Conservation (phyloP, 53 echinoderm and acorn worm species). For the Actinopyga echinites region DNA sequence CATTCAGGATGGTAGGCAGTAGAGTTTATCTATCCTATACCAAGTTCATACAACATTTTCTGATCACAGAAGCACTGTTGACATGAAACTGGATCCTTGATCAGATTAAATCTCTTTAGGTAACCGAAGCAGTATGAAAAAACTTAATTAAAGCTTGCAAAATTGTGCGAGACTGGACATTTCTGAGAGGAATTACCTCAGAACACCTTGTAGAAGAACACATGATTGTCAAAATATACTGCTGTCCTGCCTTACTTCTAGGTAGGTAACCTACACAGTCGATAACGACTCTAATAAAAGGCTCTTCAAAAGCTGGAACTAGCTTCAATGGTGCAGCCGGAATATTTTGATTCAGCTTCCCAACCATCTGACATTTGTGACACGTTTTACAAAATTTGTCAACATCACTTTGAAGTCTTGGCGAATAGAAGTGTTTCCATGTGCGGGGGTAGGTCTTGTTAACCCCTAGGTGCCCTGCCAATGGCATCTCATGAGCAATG, state of each 20-base stretch:
- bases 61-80: constrained; percentile 18
- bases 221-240: constrained; percentile 53
- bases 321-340: constrained; percentile 50
- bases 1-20: no score
- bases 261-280: constrained; percentile 57
- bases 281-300: constrained; percentile 52
- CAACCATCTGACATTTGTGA: constrained; percentile 64
- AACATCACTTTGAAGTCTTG: constrained; percentile 50
- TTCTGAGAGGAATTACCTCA: no score
- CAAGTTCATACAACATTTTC: constrained; percentile 49
- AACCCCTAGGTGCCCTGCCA: no score
- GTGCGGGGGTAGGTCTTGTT: no score
- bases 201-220: constrained; percentile 43
- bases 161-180: no score
- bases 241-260: constrained; percentile 22
- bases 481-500: no score
- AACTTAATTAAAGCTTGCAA: background rate
- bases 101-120: background rate
- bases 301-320: constrained; percentile 60
- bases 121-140: background rate
- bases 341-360: constrained; percentile 60
- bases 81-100: no score
- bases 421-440: constrained; percentile 67
- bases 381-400: constrained; percentile 58
- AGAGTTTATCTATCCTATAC: constrained; percentile 50